A percentile compares a stretch with the other conserved stretches of the same genome.
Evolutionary conservation across 2,797 vertebrate species (phyloP).

Genomic region (Poecilia picta): DNA sequence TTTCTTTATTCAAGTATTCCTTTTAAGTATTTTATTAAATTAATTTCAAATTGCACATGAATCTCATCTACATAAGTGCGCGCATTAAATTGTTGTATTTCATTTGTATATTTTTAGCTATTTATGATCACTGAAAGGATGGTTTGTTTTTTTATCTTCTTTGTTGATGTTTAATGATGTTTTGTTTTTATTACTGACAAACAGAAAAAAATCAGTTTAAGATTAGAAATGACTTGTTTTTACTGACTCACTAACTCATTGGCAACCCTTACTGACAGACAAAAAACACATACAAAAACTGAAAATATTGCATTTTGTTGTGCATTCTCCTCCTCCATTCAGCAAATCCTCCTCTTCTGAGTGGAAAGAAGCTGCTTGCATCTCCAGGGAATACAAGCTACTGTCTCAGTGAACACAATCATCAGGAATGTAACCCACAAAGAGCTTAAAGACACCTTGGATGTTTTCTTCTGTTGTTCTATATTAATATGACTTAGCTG

Average conservation of each 20-base stretch:
- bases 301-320: constrained; percentile 22
- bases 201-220: constrained; percentile 6
- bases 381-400: constrained; percentile 18
- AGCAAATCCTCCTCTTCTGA: constrained; percentile 12
- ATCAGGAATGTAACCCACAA: constrained; percentile 39
- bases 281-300: constrained; percentile 5
- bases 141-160: constrained; percentile 17
- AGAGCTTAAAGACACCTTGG: constrained; percentile 40
- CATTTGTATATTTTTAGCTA: constrained; percentile 24
- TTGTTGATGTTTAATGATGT: constrained; percentile 20
- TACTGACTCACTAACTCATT: background rate
- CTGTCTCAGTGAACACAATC: constrained; percentile 23
- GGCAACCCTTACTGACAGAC: background rate
- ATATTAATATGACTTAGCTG: constrained; percentile 77
- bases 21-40: constrained; percentile 23
- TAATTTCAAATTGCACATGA: background rate
- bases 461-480: constrained; percentile 41
- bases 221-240: constrained; percentile 6
- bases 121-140: constrained; percentile 13
- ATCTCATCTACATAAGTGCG: constrained; percentile 13
- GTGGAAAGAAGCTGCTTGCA: constrained; percentile 15
- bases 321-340: background rate
- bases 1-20: constrained; percentile 2
- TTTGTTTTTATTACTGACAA: constrained; percentile 22
- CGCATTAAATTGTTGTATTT: constrained; percentile 26